Conservation (phyloP, 2,797 vertebrate genomes). For the Sphenodon punctatus region DNA sequence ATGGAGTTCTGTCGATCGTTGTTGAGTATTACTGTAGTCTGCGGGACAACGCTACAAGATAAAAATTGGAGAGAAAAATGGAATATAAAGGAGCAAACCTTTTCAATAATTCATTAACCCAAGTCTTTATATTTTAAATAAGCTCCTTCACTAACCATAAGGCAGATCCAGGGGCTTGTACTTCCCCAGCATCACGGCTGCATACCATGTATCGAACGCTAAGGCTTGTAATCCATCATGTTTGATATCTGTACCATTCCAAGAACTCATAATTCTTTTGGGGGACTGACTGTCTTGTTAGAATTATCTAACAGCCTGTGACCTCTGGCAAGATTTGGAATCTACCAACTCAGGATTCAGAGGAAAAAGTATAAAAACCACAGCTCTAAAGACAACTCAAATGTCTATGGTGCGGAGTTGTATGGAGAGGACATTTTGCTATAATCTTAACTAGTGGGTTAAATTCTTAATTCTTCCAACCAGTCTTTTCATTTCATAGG, state of each 20-base stretch:
- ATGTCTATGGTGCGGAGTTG: background rate
- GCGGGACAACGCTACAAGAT: conserved; percentile 89
- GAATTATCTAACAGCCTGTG: conserved; percentile 6
- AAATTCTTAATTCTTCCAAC: too few relatives aligned
- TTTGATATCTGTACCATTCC: background rate
- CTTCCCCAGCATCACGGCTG: background rate
- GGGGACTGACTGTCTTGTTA: background rate
- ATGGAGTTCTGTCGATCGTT: conserved; percentile 84
- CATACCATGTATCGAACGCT: background rate
- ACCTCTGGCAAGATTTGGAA: background rate
- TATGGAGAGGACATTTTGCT: background rate
- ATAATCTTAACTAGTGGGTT: conserved; percentile 90
- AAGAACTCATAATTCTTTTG: background rate
- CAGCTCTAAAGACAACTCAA: background rate
- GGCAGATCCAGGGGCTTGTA: background rate
- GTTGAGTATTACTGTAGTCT: conserved; percentile 97
- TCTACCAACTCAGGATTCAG: background rate
- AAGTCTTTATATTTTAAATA: background rate
- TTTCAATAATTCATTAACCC: conserved; percentile 13
- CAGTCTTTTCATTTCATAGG: too few relatives aligned
- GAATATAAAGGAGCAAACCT: conserved; percentile 35
- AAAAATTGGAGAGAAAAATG: conserved; percentile 58
- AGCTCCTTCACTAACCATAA: background rate
- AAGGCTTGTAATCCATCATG: background rate
- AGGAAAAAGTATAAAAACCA: background rate